phyloP scores from a whole-genome alignment of 2,888 invertebrate genomes.

The Meliscaeva auricollis region DNA sequence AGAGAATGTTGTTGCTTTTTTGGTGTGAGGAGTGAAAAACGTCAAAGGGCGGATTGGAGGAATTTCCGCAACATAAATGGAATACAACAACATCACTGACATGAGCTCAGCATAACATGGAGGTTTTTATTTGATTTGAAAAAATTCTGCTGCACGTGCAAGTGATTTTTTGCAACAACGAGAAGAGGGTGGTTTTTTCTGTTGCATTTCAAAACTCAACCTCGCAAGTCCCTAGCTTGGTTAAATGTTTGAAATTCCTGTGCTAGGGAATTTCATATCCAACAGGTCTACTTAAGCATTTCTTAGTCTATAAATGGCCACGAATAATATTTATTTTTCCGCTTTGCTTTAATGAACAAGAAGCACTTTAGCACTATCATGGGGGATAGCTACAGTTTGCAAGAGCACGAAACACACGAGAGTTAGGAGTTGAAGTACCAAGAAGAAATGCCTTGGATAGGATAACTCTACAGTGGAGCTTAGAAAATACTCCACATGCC shows the following conservation, averaged over 20 bases:
- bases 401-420: too few species aligned
- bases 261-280: neutral
- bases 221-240: neutral
- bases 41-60: constrained; percentile 39
- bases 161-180: constrained; percentile 25
- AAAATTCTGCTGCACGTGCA: constrained; percentile 40
- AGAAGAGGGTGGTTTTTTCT: too few species aligned
- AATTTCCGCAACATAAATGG: constrained; percentile 48
- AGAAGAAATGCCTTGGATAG: neutral
- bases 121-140: neutral
- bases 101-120: neutral
- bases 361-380: constrained; percentile 1
- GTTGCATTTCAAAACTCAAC: neutral
- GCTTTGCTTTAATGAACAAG: constrained; percentile 18
- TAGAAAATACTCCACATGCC: neutral
- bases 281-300: constrained; percentile 39
- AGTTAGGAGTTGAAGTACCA: too few species aligned
- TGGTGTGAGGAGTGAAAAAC: constrained; percentile 31
- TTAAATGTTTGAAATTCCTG: constrained; percentile 28
- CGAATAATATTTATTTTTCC: neutral
- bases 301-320: constrained; percentile 10
- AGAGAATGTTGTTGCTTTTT: neutral
- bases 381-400: too few species aligned
- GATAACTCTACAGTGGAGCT: neutral
- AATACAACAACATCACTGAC: neutral